Evolutionary conservation across 2,113 vertebrate species (phyloP).

Genomic region (Spea multiplicata): DNA sequence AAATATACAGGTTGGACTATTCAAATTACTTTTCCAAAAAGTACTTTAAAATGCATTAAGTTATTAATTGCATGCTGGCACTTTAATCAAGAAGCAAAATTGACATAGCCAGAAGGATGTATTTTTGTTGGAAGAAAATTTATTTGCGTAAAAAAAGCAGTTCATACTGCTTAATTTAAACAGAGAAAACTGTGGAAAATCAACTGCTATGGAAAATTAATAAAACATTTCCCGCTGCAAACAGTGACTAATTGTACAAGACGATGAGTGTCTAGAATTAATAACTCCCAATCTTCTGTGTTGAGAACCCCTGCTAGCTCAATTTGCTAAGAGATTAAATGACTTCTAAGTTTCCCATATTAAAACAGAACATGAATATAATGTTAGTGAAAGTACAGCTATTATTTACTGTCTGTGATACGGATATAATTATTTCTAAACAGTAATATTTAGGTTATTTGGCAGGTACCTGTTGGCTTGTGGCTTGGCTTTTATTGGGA

Average conservation of each 20-base stretch:
- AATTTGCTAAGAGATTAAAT: constrained; percentile 91
- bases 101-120: constrained; percentile 80
- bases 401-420: constrained; percentile 93
- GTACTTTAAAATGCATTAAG: constrained; percentile 87
- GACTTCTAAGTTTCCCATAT: constrained; percentile 90
- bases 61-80: constrained; percentile 85
- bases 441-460: constrained; percentile 77
- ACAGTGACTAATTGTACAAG: constrained; percentile 88
- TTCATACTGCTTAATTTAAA: constrained; percentile 84
- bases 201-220: constrained; percentile 82
- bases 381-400: constrained; percentile 80
- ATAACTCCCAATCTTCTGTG: constrained; percentile 84
- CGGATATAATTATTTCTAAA: constrained; percentile 90
- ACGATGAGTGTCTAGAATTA: constrained; percentile 87
- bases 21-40: constrained; percentile 82
- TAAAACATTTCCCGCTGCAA: constrained; percentile 85
- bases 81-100: constrained; percentile 83
- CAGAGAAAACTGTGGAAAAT: constrained; percentile 81
- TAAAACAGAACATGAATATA: constrained; percentile 87
- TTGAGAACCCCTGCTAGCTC: constrained; percentile 84
- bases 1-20: constrained; percentile 76
- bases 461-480: constrained; percentile 48
- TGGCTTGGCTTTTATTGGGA: too few relatives aligned
- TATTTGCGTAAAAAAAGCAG: constrained; percentile 73
- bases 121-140: constrained; percentile 81